Evolutionary conservation across 2,113 vertebrate genomes (phyloP), one percentile per base, ranked within the genome.

Genomic region (Kryptolebias marmoratus): DNA sequence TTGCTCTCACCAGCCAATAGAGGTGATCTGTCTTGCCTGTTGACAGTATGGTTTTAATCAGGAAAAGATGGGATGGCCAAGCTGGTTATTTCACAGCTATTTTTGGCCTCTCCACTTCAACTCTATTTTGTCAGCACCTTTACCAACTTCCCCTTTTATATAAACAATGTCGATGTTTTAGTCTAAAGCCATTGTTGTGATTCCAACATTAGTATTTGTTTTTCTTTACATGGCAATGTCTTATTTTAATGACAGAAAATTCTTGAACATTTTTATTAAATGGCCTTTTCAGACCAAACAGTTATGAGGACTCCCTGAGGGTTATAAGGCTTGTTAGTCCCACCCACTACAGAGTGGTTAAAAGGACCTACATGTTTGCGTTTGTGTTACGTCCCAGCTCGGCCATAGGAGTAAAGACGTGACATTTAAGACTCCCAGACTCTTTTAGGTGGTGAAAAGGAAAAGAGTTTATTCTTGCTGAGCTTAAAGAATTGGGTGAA

Each of bases 11-110:
- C 71, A 81, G 80, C 58, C 55, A 74, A 64, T 55, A 78, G 75
- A 76, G 71, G 56, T 5, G 47, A 52, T 16, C 28, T 75, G 71
- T 78, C 57, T 39, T 56, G 73, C 67, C 52, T 74, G 76, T 45
- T 73, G 70, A 72, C 68, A 6, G 79, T 66, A 68, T 83, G 87
- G 86, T 83, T 89, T 79, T 61, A 65, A 84, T 89, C 82, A 90
- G 52, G 2, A 50, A 58, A 52, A 31, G 58, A 75, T 28, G 36
- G 9, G 4, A 28, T 42, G n/a, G 80, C 66, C 79, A 85, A 69
- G 71, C 49, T 64, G 59, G 62, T 87, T 86, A 56, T 77, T 77
- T 36, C 56, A 56, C 11, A 31, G 70, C 75, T 83, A 75, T 71
- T 78, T 72, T 80, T 84, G 82, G 76, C 75, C n/a, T 72, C 55